Evolutionary conservation across 2,888 invertebrate genomes (phyloP).

Genomic region (Unio delphinus): DNA sequence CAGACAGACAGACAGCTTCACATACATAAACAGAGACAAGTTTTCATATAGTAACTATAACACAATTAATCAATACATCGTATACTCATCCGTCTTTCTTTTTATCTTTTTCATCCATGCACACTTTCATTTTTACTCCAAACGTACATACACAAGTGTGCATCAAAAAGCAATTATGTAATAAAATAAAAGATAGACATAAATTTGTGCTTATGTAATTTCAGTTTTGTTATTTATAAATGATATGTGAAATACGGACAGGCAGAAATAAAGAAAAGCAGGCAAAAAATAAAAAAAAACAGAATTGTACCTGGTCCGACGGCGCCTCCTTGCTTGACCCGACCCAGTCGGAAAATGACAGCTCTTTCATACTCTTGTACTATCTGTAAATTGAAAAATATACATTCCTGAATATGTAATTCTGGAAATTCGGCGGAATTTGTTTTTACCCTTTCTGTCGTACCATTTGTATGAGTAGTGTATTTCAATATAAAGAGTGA

Average conservation of each 20-base stretch:
- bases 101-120: too few relatives aligned
- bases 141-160: too few relatives aligned
- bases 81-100: too few relatives aligned
- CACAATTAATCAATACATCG: too few relatives aligned
- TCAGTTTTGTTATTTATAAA: too few relatives aligned
- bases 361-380: slow-evolving; percentile 34
- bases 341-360: slow-evolving; percentile 30
- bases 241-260: too few relatives aligned
- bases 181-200: neutral
- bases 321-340: slow-evolving; percentile 18
- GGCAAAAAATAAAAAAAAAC: neutral
- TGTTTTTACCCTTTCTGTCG: neutral
- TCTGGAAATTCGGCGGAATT: neutral
- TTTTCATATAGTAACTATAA: too few relatives aligned
- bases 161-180: neutral
- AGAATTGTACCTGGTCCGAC: slow-evolving; percentile 26
- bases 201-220: neutral
- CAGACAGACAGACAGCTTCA: too few relatives aligned
- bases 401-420: neutral
- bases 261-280: neutral
- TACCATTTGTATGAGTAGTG: too few relatives aligned
- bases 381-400: slow-evolving; percentile 12
- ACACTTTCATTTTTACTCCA: too few relatives aligned
- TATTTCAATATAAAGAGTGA: too few relatives aligned
- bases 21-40: too few relatives aligned